phyloP scores from a whole-genome alignment of 2,797 vertebrate genomes.

The Squalus acanthias region DNA sequence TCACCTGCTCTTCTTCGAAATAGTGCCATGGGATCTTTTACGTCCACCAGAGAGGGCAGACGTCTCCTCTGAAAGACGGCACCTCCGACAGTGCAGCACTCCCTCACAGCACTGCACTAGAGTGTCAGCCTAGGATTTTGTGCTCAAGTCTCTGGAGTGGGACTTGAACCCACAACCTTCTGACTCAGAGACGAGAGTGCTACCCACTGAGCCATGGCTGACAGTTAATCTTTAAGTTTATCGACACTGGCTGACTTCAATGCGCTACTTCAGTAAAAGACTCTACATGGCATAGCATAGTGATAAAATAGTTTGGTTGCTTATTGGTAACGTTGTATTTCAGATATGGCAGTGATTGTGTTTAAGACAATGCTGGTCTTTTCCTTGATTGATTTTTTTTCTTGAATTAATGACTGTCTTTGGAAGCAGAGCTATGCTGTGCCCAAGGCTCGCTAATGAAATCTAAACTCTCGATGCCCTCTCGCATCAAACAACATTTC shows the following conservation, averaged over 20 bases:
- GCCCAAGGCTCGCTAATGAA: background rate
- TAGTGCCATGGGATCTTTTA: too few species aligned
- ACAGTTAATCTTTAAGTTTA: background rate
- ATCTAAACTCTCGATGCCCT: background rate
- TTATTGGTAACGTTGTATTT: background rate
- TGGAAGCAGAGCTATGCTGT: background rate
- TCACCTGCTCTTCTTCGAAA: too few species aligned
- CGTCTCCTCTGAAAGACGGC: too few species aligned
- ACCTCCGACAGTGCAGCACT: too few species aligned
- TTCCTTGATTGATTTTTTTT: background rate
- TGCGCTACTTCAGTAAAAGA: background rate
- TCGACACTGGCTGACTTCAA: background rate
- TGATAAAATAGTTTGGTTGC: background rate
- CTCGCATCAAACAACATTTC: background rate
- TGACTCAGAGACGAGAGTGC: too few species aligned
- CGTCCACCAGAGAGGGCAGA: too few species aligned
- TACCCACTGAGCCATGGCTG: too few species aligned
- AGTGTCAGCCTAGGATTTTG: too few species aligned
- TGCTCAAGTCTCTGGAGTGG: too few species aligned
- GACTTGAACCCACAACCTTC: too few species aligned
- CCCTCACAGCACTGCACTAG: too few species aligned
- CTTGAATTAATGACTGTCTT: background rate
- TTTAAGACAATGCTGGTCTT: background rate
- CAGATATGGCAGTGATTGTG: background rate
- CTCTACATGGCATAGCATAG: background rate